Evolutionary conservation across 2,888 invertebrate species (phyloP).

Genomic region (Nineta flava): DNA sequence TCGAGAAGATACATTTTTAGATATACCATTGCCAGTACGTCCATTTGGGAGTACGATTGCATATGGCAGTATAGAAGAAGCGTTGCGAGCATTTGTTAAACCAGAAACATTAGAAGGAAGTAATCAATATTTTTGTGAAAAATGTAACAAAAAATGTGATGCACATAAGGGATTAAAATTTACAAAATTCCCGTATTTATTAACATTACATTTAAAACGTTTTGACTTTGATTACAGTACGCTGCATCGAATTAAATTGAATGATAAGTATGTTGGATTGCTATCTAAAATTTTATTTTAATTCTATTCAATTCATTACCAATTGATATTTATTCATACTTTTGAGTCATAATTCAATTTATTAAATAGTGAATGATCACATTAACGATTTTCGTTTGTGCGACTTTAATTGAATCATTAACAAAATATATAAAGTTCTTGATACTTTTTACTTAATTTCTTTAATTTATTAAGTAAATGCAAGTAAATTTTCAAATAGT

Average conservation of each 20-base stretch:
- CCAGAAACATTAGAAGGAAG: constrained; percentile 68
- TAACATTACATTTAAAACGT: constrained; percentile 73
- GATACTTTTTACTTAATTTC: too few relatives aligned
- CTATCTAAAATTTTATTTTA: not conserved
- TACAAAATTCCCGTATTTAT: constrained; percentile 68
- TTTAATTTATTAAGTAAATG: too few relatives aligned
- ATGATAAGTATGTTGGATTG: constrained; percentile 50
- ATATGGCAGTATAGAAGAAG: constrained; percentile 70
- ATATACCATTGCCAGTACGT: constrained; percentile 71
- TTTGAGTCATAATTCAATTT: too few relatives aligned
- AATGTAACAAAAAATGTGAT: constrained; percentile 72
- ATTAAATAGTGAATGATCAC: too few relatives aligned
- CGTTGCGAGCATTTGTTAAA: constrained; percentile 65
- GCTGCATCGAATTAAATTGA: constrained; percentile 71
- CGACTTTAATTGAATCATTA: too few relatives aligned
- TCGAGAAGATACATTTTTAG: constrained; percentile 66
- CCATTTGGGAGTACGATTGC: constrained; percentile 64
- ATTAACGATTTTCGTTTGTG: too few relatives aligned
- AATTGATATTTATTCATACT: too few relatives aligned
- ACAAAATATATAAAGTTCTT: too few relatives aligned
- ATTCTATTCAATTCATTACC: constrained; percentile 4
- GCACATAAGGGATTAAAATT: constrained; percentile 84
- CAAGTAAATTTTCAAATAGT: too few relatives aligned
- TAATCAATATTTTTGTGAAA: constrained; percentile 79
- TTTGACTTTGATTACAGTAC: constrained; percentile 81